Conservation (phyloP, 2,888 invertebrate species). For the Oscheius sp. region DNA sequence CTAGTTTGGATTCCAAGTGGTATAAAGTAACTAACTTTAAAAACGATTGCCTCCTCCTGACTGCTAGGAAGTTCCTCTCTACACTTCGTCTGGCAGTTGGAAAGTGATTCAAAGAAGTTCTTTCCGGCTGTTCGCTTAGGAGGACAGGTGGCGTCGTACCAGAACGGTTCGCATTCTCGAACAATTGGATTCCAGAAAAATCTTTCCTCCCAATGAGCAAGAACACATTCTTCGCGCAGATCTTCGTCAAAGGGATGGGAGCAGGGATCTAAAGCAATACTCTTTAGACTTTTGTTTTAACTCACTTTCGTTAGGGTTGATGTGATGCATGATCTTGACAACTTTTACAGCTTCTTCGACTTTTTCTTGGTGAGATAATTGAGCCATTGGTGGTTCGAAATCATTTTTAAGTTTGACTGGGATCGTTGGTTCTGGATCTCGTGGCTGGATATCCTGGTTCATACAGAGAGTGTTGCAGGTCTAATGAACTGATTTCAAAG, state of each 20-base stretch:
- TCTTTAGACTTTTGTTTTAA: too few species aligned
- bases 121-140: constrained; percentile 47
- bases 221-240: constrained; percentile 52
- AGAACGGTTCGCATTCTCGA: constrained; percentile 67
- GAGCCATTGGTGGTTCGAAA: neutral
- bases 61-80: constrained; percentile 23
- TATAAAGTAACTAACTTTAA: neutral
- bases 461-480: constrained; percentile 47
- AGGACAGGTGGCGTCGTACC: constrained; percentile 68
- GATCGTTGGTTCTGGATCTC: constrained; percentile 21
- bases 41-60: neutral
- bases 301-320: constrained; percentile 49
- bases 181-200: constrained; percentile 54
- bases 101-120: constrained; percentile 52
- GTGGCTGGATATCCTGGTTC: neutral
- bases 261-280: constrained; percentile 42
- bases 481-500: constrained; percentile 7
- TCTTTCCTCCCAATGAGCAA: constrained; percentile 54
- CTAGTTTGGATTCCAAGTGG: neutral
- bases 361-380: constrained; percentile 34
- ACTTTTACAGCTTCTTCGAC: constrained; percentile 39
- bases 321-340: constrained; percentile 40
- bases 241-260: constrained; percentile 45
- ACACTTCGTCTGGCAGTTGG: constrained; percentile 41
- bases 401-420: constrained; percentile 7